Percentiles rank a stretch among this genome's conserved stretches.
Conservation (phyloP, 1,140 invertebrate species). For the Palaemon carinicauda region DNA sequence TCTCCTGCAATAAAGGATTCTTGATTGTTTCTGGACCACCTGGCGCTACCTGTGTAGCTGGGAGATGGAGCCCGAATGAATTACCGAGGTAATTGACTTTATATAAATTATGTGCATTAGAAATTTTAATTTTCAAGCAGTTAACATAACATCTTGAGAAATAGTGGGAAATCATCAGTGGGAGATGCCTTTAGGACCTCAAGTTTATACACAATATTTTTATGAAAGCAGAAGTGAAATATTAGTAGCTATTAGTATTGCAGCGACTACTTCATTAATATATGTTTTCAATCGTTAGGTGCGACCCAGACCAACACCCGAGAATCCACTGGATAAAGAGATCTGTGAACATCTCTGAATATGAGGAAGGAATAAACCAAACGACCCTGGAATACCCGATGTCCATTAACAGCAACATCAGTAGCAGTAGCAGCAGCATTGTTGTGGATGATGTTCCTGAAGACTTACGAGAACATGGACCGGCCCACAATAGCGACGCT, state of each 20-base stretch:
- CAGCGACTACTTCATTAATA: neutral
- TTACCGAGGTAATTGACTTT: slow-evolving; percentile 59
- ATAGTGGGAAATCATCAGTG: no score
- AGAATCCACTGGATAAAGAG: slow-evolving; percentile 59
- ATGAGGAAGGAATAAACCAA: neutral
- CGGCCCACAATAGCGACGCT: neutral
- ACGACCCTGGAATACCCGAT: neutral
- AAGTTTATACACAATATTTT: no score
- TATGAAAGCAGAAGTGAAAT: no score
- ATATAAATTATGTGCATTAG: no score
- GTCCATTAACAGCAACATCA: neutral
- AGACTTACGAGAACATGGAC: neutral
- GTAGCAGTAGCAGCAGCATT: neutral
- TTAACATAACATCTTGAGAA: no score
- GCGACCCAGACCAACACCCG: slow-evolving; percentile 54
- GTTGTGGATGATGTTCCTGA: no score
- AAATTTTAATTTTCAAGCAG: no score
- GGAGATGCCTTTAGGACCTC: no score
- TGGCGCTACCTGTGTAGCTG: slow-evolving; percentile 91
- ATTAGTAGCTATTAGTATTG: no score
- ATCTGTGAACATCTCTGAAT: slow-evolving; percentile 21
- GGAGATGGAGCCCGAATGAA: slow-evolving; percentile 84
- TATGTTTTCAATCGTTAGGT: slow-evolving; percentile 71
- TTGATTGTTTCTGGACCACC: slow-evolving; percentile 85
- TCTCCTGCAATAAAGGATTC: slow-evolving; percentile 92